Conservation (phyloP, 2,888 invertebrate genomes). For the Pecten maximus region DNA sequence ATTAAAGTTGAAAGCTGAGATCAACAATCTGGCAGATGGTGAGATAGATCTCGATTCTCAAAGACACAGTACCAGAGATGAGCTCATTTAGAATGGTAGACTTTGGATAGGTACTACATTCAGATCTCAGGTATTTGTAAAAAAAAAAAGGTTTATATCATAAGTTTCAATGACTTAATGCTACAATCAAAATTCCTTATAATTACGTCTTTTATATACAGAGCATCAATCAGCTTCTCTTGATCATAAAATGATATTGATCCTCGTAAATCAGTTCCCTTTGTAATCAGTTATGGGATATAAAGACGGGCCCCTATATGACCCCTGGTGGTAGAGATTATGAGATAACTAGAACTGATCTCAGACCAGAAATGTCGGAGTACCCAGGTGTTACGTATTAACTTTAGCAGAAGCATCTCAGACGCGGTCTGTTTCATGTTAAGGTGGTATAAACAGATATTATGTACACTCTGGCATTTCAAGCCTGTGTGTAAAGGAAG, state of each 20-base stretch:
- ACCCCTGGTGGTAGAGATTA: not conserved
- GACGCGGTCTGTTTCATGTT: conserved; percentile 4
- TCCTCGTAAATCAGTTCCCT: not conserved
- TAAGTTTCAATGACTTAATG: too few species aligned
- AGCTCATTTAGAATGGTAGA: not conserved
- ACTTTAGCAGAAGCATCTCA: not conserved
- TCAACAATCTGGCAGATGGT: conserved; percentile 24
- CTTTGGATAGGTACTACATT: too few species aligned
- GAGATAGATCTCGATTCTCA: not conserved
- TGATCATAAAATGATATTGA: not conserved
- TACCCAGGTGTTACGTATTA: not conserved
- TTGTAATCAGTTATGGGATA: not conserved
- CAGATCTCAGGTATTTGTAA: too few species aligned
- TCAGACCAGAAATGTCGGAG: not conserved
- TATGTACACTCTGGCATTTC: not conserved
- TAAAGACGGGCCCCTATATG: not conserved
- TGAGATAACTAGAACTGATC: not conserved
- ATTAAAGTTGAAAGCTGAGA: conserved; percentile 3
- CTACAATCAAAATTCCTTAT: too few species aligned
- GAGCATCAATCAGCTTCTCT: too few species aligned
- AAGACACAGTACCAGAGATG: not conserved
- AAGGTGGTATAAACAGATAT: conserved; percentile 11
- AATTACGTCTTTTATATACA: too few species aligned
- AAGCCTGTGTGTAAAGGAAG: not conserved
- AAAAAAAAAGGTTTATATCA: too few species aligned